Evolutionary conservation across 1,140 invertebrate genomes (phyloP), one percentile per base, ranked within the genome.

Genomic region (Scaptomyza montana): DNA sequence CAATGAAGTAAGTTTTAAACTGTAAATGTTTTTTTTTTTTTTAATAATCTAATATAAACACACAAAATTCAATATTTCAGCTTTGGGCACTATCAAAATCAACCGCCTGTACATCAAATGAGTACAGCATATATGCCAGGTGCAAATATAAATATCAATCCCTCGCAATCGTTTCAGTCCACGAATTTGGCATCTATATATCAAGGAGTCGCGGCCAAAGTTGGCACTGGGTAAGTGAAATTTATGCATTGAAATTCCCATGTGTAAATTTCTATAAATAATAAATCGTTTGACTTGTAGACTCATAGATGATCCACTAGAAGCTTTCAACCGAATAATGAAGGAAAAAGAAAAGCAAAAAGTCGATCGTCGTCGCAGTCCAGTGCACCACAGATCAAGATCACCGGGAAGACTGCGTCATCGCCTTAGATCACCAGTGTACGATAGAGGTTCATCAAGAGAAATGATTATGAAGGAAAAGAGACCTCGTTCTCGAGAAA

Each of bases 251-350:
- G 0, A 4, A n/a, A 28, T 25, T 46, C 21, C 21, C 3, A 25
- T 25, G 5, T 28, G 4, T 39, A 21, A 10, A 5, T 39, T 39
- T 28, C 6, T 41, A 53, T 28, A 53, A 16, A 13, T 28, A 12
- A 10, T 49, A 30, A 36, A 56, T 2, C 50, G 9, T 45, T 46
- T 65, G 1, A 9, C 19, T 78, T 92, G 46, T 77, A 95, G 95
- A 21, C 93, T 94, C n/a, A 95, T 96, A 55, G 95, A 96, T 81
- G 96, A 97, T 92, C 96, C 96, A 8, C 90, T 97, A 73, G 96
- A 96, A 90, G 96, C 96, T 53, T 98, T 98, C 92, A 95, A 97
- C 89, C 93, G 96, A 71, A 96, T 97, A 92, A 93, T 98, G 69
- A 93, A 95, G 66, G 96, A 98, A 90, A 97, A 97, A 92, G 96